A percentile compares a stretch with the other conserved stretches of the same genome.
Conservation (phyloP, 2,888 invertebrate genomes). For the Cheilosia variabilis region DNA sequence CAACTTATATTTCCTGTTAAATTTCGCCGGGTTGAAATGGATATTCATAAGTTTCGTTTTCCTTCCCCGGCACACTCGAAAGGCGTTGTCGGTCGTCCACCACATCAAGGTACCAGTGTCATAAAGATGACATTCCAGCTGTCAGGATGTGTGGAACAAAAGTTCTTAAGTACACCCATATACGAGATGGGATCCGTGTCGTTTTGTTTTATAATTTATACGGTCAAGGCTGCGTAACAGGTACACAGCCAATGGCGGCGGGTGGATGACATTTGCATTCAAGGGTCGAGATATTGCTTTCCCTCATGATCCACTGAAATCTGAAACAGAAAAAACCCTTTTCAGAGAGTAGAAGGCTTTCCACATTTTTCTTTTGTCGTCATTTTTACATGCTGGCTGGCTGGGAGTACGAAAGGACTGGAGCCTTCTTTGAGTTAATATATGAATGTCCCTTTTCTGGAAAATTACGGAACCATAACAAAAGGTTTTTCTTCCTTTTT, state of each 20-base stretch:
- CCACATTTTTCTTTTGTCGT: conserved; percentile 9
- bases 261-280: conserved; percentile 41
- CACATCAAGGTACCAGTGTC: conserved; percentile 7
- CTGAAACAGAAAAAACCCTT: conserved; percentile 4
- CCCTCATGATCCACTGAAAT: neutral
- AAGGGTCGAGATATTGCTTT: conserved; percentile 15
- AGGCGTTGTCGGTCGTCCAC: neutral
- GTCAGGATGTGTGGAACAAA: neutral
- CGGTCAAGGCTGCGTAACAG: conserved; percentile 62
- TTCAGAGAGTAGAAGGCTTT: conserved; percentile 11
- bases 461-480: conserved; percentile 41
- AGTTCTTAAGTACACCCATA: neutral
- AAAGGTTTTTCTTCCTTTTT: conserved; percentile 21
- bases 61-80: conserved; percentile 12
- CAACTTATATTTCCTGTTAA: conserved; percentile 8
- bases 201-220: conserved; percentile 30
- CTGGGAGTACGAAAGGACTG: neutral
- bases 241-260: conserved; percentile 54
- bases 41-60: neutral
- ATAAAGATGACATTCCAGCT: conserved; percentile 26
- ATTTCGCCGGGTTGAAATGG: conserved; percentile 1
- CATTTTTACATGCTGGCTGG: neutral
- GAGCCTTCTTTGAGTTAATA: conserved; percentile 7
- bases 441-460: conserved; percentile 49
- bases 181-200: neutral